These are phyloP conservation scores for Tribolium castaneum DNA, from an alignment of 1,140 invertebrate genomes.

Conservation along the genomic window DNA sequence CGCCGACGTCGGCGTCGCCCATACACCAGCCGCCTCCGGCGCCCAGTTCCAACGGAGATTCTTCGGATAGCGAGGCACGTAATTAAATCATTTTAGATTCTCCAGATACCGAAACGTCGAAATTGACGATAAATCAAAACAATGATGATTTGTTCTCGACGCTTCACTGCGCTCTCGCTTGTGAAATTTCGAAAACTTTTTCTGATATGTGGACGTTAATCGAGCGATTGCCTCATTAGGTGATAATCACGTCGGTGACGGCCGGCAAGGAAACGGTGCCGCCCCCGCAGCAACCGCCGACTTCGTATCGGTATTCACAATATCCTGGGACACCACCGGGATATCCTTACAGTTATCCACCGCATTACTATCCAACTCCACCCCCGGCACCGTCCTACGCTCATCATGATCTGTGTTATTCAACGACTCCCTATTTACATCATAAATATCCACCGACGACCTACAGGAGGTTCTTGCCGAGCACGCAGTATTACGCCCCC, in stretches of 20 bases:
- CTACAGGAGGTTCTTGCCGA: slow-evolving; percentile 54
- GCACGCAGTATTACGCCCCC: slow-evolving; percentile 60
- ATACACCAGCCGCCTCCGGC: slow-evolving; percentile 58
- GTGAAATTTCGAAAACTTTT: background rate
- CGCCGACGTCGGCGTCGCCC: slow-evolving; percentile 66
- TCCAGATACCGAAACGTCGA: background rate
- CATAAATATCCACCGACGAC: slow-evolving; percentile 52
- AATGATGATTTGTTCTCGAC: background rate
- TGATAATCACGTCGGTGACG: slow-evolving; percentile 63
- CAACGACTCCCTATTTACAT: slow-evolving; percentile 53
- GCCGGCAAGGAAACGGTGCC: slow-evolving; percentile 55
- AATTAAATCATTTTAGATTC: background rate
- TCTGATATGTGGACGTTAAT: background rate
- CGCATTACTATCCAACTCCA: slow-evolving; percentile 67
- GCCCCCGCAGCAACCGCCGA: slow-evolving; percentile 46
- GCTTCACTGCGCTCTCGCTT: background rate
- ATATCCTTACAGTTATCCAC: slow-evolving; percentile 65
- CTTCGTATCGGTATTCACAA: slow-evolving; percentile 53
- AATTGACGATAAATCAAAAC: background rate
- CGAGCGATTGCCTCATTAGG: slow-evolving; percentile 50
- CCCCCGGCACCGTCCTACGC: slow-evolving; percentile 58
- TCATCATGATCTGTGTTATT: slow-evolving; percentile 64
- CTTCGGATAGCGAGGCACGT: slow-evolving; percentile 65
- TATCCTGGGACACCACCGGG: slow-evolving; percentile 52
- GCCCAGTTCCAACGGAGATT: slow-evolving; percentile 59